Evolutionary conservation across 2,888 invertebrate genomes (phyloP).

Genomic region (Zhengitettix transpicula): DNA sequence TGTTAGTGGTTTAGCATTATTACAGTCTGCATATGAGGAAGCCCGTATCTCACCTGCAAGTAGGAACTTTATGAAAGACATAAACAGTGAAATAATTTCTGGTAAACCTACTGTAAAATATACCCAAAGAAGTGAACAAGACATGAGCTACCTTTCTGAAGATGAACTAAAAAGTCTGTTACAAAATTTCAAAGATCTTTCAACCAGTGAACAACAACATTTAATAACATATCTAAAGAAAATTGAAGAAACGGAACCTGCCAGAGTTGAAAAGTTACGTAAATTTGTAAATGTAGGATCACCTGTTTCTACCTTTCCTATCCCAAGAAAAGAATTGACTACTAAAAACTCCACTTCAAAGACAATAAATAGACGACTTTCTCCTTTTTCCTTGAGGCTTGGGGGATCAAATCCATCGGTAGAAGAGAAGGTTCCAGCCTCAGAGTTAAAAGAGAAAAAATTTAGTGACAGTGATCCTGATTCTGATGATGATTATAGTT

Average conservation of each 20-base stretch:
- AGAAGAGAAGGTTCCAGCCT: conserved; percentile 15
- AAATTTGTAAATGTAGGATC: conserved; percentile 51
- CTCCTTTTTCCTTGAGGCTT: conserved; percentile 33
- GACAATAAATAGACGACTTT: conserved; percentile 20
- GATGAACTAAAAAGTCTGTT: conserved; percentile 61
- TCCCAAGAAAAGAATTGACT: conserved; percentile 11
- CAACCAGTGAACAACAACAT: conserved; percentile 66
- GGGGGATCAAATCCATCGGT: conserved; percentile 27
- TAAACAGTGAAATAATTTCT: background rate
- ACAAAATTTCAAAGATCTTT: conserved; percentile 65
- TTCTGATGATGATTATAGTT: conserved; percentile 65
- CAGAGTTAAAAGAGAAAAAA: conserved; percentile 16
- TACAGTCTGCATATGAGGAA: conserved; percentile 18
- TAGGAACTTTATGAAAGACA: background rate
- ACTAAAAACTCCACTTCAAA: conserved; percentile 4
- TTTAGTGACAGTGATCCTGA: conserved; percentile 38
- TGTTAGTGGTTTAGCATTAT: conserved; percentile 12
- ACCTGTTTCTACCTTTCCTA: no score
- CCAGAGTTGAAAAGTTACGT: conserved; percentile 57
- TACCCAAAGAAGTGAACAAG: background rate
- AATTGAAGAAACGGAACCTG: conserved; percentile 56
- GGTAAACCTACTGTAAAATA: background rate
- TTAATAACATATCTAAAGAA: conserved; percentile 68
- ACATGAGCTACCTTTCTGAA: conserved; percentile 62
- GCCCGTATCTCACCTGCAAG: conserved; percentile 1